These are phyloP conservation scores for Trachops cirrhosus DNA, from an alignment of 2,797 vertebrate species.

Conservation along the genomic window DNA sequence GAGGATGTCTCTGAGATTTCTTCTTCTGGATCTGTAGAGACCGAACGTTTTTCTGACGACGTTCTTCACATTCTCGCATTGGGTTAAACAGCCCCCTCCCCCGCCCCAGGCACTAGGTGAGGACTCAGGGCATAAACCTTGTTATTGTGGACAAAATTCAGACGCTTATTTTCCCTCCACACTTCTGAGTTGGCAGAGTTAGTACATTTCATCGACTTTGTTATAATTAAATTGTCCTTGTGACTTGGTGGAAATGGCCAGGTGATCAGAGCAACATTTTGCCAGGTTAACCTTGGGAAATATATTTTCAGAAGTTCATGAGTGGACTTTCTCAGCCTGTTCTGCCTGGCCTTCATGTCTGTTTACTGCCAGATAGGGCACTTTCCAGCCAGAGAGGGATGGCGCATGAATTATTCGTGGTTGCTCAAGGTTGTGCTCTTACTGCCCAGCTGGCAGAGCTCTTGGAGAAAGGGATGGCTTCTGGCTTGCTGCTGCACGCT, in stretches of 20 bases:
- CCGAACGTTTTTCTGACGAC: neutral
- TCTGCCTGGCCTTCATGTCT: neutral
- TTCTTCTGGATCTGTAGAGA: neutral
- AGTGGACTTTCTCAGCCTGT: neutral
- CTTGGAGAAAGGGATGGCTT: neutral
- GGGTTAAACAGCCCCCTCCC: neutral
- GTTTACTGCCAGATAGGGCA: neutral
- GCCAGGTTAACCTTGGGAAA: neutral
- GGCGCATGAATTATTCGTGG: neutral
- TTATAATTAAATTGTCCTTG: neutral
- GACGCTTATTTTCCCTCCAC: neutral
- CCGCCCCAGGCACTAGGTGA: neutral
- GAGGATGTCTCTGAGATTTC: neutral
- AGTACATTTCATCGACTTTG: neutral
- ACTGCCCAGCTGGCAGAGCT: neutral
- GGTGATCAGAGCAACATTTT: neutral
- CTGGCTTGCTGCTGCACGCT: neutral
- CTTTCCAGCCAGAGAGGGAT: neutral
- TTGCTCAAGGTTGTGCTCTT: neutral
- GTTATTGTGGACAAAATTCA: neutral
- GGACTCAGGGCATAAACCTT: neutral
- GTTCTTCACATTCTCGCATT: neutral
- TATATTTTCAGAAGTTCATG: neutral
- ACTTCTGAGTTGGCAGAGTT: neutral
- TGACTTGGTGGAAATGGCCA: neutral